Conservation (phyloP, 2,888 invertebrate genomes). For the Hesperia comma region DNA sequence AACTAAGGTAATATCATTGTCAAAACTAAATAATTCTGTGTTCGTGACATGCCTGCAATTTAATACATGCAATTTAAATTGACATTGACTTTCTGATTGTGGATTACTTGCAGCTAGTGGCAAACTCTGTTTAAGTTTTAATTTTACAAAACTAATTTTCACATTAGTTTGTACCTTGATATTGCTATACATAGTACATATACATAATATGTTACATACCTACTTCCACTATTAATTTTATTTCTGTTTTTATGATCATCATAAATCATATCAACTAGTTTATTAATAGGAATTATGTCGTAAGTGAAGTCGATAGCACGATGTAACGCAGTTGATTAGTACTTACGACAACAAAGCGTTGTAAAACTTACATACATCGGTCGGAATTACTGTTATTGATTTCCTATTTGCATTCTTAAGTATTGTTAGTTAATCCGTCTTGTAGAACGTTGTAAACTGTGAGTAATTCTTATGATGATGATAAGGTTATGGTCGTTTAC, state of each 20-base stretch:
- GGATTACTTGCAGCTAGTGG: not conserved
- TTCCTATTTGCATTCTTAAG: conserved; percentile 12
- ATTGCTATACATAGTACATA: no score
- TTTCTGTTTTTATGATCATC: not conserved
- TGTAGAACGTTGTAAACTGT: not conserved
- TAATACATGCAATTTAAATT: not conserved
- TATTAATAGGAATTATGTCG: conserved; percentile 10
- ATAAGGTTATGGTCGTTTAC: not conserved
- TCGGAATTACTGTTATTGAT: conserved; percentile 27
- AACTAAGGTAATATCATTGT: no score
- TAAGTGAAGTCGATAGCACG: conserved; percentile 24
- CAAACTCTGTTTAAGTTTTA: not conserved
- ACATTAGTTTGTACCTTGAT: no score
- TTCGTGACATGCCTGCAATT: not conserved
- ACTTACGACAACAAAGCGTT: conserved; percentile 23
- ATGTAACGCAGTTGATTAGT: conserved; percentile 23
- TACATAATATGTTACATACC: no score
- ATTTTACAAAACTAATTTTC: no score
- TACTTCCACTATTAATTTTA: not conserved
- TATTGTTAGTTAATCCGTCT: not conserved
- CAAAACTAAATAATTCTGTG: no score
- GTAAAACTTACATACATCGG: conserved; percentile 20
- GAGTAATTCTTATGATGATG: not conserved
- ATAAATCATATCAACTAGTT: not conserved
- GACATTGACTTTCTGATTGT: not conserved